Conservation (phyloP, 2,113 vertebrate species). For the Odontophorus gujanensis region DNA sequence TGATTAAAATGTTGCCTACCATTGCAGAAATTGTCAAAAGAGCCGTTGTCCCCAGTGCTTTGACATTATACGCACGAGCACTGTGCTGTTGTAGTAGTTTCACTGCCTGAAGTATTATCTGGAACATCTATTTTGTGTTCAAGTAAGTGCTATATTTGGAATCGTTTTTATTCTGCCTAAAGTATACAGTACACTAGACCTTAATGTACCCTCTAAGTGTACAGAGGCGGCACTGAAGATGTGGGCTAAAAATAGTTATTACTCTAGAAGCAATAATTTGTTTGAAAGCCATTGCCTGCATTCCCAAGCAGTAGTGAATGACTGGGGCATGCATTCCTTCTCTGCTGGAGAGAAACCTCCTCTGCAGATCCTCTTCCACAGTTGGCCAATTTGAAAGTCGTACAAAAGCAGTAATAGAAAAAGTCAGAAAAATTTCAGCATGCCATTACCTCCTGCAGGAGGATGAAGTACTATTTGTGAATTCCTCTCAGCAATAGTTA, state of each 20-base stretch:
- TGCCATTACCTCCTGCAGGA: conserved; percentile 7
- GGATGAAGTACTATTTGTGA: neutral
- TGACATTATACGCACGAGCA: neutral
- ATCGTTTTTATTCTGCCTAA: conserved; percentile 54
- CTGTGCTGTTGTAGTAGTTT: neutral
- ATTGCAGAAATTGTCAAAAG: neutral
- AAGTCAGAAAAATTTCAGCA: conserved; percentile 2
- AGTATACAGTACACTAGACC: conserved; percentile 58
- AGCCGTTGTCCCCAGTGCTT: conserved; percentile 1
- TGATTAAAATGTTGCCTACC: neutral
- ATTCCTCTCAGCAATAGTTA: neutral
- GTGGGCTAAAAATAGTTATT: conserved; percentile 60
- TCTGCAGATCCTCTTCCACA: conserved; percentile 37
- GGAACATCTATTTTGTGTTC: conserved; percentile 49
- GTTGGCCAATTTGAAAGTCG: conserved; percentile 26
- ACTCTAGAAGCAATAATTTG: conserved; percentile 55
- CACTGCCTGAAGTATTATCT: conserved; percentile 17
- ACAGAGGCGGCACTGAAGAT: conserved; percentile 43
- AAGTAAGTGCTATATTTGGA: conserved; percentile 62
- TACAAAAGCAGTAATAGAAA: neutral
- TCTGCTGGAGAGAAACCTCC: conserved; percentile 22
- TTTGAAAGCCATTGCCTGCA: conserved; percentile 56
- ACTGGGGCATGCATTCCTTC: neutral
- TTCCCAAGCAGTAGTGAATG: conserved; percentile 27
- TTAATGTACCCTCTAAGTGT: conserved; percentile 64